Evolutionary conservation across 2,888 invertebrate genomes (phyloP).

Genomic region (Mimumesa dahlbomi): DNA sequence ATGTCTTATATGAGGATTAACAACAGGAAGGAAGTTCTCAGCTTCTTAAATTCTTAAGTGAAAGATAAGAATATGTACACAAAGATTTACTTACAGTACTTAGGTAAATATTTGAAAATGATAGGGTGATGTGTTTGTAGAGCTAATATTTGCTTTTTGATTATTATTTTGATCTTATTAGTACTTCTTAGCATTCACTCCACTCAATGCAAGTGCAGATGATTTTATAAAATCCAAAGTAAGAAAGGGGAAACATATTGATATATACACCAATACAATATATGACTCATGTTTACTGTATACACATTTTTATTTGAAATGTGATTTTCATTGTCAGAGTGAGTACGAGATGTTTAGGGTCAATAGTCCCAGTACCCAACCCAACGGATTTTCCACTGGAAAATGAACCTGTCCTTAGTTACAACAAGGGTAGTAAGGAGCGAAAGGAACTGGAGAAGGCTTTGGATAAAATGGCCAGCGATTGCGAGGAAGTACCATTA

Average conservation of each 20-base stretch:
- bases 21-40: neutral
- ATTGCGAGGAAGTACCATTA: conserved; percentile 94
- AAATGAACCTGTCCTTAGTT: conserved; percentile 92
- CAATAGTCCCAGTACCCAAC: conserved; percentile 85
- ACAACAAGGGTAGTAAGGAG: conserved; percentile 91
- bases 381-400: conserved; percentile 86
- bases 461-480: conserved; percentile 84
- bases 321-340: too few relatives aligned
- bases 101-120: conserved; percentile 58
- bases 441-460: conserved; percentile 87
- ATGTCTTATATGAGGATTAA: neutral
- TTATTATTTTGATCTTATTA: conserved; percentile 3
- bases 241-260: too few relatives aligned
- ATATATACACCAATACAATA: too few relatives aligned
- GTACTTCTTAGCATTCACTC: too few relatives aligned
- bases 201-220: neutral
- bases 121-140: conserved; percentile 24
- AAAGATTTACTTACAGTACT: conserved; percentile 29
- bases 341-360: conserved; percentile 82
- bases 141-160: conserved; percentile 39
- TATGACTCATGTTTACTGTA: too few relatives aligned
- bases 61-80: conserved; percentile 58
- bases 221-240: neutral
- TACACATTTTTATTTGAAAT: too few relatives aligned
- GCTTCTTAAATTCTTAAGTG: neutral